phyloP scores from a whole-genome alignment of 2,113 vertebrate species.

The Notothenia coriiceps region DNA sequence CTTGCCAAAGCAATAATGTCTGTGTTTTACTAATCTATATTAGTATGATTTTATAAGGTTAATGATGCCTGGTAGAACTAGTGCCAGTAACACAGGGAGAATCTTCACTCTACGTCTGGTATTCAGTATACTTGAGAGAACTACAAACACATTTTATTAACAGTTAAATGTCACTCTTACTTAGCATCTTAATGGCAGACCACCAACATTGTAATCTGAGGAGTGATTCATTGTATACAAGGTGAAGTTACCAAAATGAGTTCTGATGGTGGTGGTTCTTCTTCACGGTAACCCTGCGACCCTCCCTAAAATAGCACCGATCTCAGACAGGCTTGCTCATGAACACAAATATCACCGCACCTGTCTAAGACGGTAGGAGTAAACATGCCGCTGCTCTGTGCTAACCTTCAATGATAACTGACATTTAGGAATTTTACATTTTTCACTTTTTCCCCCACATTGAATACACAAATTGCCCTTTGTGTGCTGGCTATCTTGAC shows the following conservation, averaged over 20 bases:
- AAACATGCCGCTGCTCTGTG: constrained; percentile 9
- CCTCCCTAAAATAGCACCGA: constrained; percentile 24
- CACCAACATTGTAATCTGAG: neutral
- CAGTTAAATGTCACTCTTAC: neutral
- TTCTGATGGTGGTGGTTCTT: constrained; percentile 5
- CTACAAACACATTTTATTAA: too few species aligned
- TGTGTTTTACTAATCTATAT: too few species aligned
- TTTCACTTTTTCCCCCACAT: constrained; percentile 24
- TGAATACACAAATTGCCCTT: constrained; percentile 13
- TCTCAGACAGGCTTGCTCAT: constrained; percentile 11
- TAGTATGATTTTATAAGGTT: too few species aligned
- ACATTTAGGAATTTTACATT: constrained; percentile 63
- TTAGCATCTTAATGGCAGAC: neutral
- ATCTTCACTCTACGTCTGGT: too few species aligned
- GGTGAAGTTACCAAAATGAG: constrained; percentile 18
- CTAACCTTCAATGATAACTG: constrained; percentile 48
- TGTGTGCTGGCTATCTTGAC: neutral
- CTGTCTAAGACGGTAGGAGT: constrained; percentile 26
- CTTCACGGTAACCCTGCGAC: neutral
- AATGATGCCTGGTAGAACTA: too few species aligned
- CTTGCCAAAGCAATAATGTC: too few species aligned
- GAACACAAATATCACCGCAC: constrained; percentile 45
- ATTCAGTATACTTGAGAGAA: neutral
- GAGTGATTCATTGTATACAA: constrained; percentile 17
- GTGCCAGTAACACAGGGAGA: too few species aligned